Percentiles rank a stretch among this genome's conserved stretches.
Conservation (phyloP, 1,140 invertebrate species). For the Drosophila suzukii region DNA sequence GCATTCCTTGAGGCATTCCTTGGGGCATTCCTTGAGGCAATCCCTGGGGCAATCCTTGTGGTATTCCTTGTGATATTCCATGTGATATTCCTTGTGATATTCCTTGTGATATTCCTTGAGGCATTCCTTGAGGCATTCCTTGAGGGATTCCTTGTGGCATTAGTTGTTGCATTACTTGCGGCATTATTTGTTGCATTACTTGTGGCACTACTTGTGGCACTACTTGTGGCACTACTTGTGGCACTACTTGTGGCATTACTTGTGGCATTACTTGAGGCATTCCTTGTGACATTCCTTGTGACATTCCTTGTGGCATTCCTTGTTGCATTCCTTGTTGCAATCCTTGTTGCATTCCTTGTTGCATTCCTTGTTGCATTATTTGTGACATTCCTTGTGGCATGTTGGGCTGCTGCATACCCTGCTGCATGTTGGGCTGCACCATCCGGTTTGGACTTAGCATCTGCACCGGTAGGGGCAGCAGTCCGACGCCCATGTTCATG, state of each 20-base stretch:
- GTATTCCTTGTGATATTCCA: neutral
- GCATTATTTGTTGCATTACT: neutral
- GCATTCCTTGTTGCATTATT: neutral
- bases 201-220: neutral
- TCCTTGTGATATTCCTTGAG: neutral
- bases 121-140: neutral
- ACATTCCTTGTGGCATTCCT: neutral
- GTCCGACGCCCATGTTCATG: neutral
- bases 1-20: no score
- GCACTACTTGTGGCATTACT: neutral
- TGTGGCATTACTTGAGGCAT: neutral
- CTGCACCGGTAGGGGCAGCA: neutral
- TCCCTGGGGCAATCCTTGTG: neutral
- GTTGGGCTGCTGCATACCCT: neutral
- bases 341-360: neutral
- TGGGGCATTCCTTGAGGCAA: neutral
- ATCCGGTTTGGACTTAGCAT: neutral
- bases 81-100: neutral
- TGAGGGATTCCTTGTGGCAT: neutral
- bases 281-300: neutral
- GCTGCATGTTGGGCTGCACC: slow-evolving; percentile 3
- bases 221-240: neutral
- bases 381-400: neutral
- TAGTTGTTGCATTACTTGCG: neutral
- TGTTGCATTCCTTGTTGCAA: neutral